These are phyloP conservation scores for Euplagia quadripunctaria DNA, from an alignment of 2,888 invertebrate genomes.

Conservation along the genomic window DNA sequence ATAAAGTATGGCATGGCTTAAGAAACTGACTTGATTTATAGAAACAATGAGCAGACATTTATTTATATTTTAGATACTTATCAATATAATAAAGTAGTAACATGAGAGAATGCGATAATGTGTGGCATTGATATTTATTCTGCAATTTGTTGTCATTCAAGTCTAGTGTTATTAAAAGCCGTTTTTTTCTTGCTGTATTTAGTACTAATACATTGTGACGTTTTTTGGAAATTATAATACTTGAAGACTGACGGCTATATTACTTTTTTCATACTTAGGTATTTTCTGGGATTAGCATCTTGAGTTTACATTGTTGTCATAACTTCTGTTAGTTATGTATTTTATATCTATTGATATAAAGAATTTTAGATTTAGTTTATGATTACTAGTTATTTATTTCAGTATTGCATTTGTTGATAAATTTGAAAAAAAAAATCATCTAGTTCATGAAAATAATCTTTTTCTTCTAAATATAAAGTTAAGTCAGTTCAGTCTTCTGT, in stretches of 20 bases:
- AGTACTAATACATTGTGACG: neutral
- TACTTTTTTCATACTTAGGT: neutral
- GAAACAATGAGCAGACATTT: neutral
- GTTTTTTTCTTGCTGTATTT: neutral
- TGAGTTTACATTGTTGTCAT: too few relatives aligned
- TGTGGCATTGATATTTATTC: neutral
- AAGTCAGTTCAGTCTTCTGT: neutral
- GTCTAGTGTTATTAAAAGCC: too few relatives aligned
- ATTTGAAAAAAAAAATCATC: too few relatives aligned
- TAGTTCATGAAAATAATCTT: too few relatives aligned
- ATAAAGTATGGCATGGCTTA: conserved; percentile 6
- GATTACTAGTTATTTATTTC: neutral
- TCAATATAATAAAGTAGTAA: neutral
- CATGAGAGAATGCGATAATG: neutral
- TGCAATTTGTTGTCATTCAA: too few relatives aligned
- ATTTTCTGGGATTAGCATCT: neutral
- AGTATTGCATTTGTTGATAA: neutral
- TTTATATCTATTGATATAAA: too few relatives aligned
- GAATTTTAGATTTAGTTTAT: neutral
- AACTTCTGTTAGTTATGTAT: too few relatives aligned
- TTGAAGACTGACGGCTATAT: conserved; percentile 3
- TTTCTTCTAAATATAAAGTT: neutral
- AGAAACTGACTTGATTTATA: neutral
- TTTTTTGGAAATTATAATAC: neutral
- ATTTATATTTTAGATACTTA: neutral